Evolutionary conservation across 30 jellyfish, hydroid and myxozoan genomes (phyloP), one percentile per base, ranked within the genome.

Genomic region (Aurelia aurita complex sp. Pacific): DNA sequence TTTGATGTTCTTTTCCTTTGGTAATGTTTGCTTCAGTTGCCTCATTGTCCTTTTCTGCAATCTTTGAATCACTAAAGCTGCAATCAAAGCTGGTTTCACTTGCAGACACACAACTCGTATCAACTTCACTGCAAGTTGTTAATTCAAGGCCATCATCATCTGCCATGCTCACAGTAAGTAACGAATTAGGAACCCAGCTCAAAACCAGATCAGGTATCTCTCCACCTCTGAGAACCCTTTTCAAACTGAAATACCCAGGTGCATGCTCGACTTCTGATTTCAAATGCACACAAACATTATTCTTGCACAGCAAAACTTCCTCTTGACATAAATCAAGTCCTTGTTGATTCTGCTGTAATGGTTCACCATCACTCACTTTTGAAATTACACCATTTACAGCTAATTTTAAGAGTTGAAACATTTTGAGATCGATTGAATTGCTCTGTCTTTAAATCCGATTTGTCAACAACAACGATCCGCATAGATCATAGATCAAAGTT

Each of bases 231-330:
- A 53, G 65, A 72, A 89, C 67, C 46, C 73, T 43, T 67, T 94
- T 94, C 74, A 94, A 63, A 53, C 94, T 73, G 55, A 94, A 73
- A 69, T 94, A 94, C 4, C 99, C 99, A 70, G 96, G 97, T 32
- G 43, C 53, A 38, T 94, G 97, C 32, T 69, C 90, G 33, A 43
- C 81, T 32, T 80, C 79, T 32, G 69, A 67, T 5, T 78, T 63
- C 11, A 43, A 35, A 61, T 88, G 94, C 9, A 94, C 97, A 76
- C 99, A 94, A 50, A 94, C 97, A 89, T 94, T 94, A 67, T 94
- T 94, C 71, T 94, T 94, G 73, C 99, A 94, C 67, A 88, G 53
- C 65, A 94, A 51, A 14, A 94, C 97, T 79, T 89, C 96, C 63
- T 94, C 99, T 57, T 94, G 95, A 17, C 60, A 65, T 6, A 83